Evolutionary conservation across 2,113 vertebrate genomes (phyloP), one percentile per base, ranked within the genome.

Genomic region (Clarias batrachus): DNA sequence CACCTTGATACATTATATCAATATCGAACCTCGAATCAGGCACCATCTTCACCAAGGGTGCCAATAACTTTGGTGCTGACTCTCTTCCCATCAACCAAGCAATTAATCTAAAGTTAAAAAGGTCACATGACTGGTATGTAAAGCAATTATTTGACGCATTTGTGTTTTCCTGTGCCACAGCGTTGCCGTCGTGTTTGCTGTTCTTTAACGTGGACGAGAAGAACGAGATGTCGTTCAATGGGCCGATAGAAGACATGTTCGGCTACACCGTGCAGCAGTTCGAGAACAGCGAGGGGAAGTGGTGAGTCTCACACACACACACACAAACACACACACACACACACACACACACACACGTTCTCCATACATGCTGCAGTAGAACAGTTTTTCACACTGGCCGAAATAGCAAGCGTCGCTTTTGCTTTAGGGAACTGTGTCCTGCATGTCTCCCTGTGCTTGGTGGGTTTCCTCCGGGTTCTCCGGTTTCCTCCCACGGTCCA

Each of bases 251-350:
- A 82, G 98, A 99, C 89, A 96, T 99, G 97, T 99, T 99, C 0
- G 98, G 98, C 16, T 99, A 99, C 87, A 97, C 97, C 0, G 97
- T 99, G 79, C 97, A 99, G 89, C 98, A 99, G 84, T 99, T 99
- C 92, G 96, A 98, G 95, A 99, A 99, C 88, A 96, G 95, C 52
- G 98, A 99, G 89, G 98, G 98, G 60, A 99, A 99, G 93, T 99
- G 98, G 98, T 98, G 94, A 96, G 96, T 77, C 60, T 4, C 13
- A 37, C 21, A 52, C 30, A 23, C 4, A 12, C 60, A 17, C 33
- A 82, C 41, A 48, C 59, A n/a, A n/a, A 57, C 76, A 37, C 33
- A 37, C 33, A 37, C 33, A 37, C 33, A 37, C 33, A 37, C n/a
- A n/a, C n/a, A n/a, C 33, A 33, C 33, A 33, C 33, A 33, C 13